These are phyloP conservation scores for Coenonympha glycerion DNA, from an alignment of 2,888 invertebrate genomes.

Conservation along the genomic window DNA sequence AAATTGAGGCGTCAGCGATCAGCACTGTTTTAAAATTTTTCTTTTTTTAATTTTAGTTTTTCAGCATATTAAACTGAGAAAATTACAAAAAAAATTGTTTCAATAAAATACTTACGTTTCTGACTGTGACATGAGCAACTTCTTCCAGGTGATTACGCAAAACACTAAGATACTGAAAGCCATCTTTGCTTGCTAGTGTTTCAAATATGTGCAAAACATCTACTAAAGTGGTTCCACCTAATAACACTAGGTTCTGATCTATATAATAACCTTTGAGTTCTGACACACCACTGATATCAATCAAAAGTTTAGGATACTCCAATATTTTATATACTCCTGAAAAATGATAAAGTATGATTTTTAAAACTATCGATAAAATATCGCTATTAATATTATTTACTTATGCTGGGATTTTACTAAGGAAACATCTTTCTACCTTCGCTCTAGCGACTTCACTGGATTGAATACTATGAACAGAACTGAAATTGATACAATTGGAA, in stretches of 20 bases:
- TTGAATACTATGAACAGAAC: no score
- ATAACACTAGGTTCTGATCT: constrained; percentile 63
- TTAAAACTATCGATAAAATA: no score
- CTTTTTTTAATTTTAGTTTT: background rate
- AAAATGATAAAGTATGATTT: no score
- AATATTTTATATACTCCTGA: constrained; percentile 55
- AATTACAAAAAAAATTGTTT: background rate
- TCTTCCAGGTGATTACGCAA: constrained; percentile 79
- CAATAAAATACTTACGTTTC: constrained; percentile 78
- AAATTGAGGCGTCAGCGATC: no score
- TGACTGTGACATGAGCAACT: constrained; percentile 81
- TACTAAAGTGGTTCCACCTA: constrained; percentile 73
- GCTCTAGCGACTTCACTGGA: no score
- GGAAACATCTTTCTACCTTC: no score
- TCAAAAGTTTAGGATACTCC: constrained; percentile 61
- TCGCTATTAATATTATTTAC: no score
- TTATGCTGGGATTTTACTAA: no score
- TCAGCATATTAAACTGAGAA: background rate
- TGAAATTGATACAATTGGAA: constrained; percentile 34
- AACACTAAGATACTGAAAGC: constrained; percentile 75
- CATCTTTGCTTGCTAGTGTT: constrained; percentile 37
- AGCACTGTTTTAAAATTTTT: no score
- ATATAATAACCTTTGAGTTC: constrained; percentile 68
- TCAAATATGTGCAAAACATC: constrained; percentile 65
- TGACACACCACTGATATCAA: constrained; percentile 77